Evolutionary conservation across 2,113 vertebrate genomes (phyloP).

Genomic region (Falco punctatus): DNA sequence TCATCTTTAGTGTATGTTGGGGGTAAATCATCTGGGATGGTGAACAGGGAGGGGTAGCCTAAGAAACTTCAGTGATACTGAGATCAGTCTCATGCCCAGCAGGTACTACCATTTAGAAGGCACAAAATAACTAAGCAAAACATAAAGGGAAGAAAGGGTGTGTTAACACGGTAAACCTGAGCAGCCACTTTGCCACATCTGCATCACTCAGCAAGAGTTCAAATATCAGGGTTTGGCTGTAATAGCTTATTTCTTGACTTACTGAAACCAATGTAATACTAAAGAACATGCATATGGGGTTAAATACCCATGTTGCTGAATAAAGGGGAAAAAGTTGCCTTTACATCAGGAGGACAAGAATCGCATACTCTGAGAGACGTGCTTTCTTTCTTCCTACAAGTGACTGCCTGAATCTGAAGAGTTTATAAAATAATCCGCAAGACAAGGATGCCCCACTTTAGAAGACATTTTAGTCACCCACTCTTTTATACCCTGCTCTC

Average conservation of each 20-base stretch:
- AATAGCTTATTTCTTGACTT: not conserved
- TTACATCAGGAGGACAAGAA: not conserved
- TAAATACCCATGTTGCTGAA: not conserved
- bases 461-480: not conserved
- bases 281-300: not conserved
- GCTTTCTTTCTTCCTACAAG: not conserved
- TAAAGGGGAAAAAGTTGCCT: not conserved
- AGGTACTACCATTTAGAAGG: not conserved
- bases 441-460: not conserved
- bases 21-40: not conserved
- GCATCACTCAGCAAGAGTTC: not conserved
- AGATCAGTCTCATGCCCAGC: not conserved
- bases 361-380: not conserved
- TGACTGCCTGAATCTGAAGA: not conserved
- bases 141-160: not conserved
- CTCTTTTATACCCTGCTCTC: not conserved
- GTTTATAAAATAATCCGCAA: not conserved
- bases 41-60: not conserved
- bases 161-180: not conserved
- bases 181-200: not conserved
- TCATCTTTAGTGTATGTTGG: not conserved
- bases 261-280: not conserved
- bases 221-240: not conserved
- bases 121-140: not conserved
- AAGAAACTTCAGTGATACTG: not conserved